Percentiles rank a stretch among this genome's conserved stretches.
Conservation (phyloP, 2,888 invertebrate genomes). For the Limnephilus rhombicus region DNA sequence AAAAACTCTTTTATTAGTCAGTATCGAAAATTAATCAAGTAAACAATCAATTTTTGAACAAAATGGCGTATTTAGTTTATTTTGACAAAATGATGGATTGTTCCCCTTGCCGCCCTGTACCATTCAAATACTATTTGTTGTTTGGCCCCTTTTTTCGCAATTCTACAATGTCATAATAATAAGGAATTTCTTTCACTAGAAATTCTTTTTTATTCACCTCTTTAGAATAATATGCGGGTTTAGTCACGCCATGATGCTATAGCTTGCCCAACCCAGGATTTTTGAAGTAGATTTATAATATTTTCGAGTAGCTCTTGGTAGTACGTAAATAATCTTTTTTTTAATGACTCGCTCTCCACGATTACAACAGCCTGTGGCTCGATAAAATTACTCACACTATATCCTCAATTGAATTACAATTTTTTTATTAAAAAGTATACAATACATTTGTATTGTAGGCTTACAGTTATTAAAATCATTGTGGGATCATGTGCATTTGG, state of each 20-base stretch:
- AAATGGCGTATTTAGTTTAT: too few relatives aligned
- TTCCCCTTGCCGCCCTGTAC: too few relatives aligned
- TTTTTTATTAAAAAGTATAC: too few relatives aligned
- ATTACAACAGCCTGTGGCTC: not conserved
- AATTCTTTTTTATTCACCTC: not conserved
- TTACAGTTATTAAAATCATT: too few relatives aligned
- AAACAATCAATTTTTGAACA: too few relatives aligned
- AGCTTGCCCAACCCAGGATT: not conserved
- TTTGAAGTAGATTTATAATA: not conserved
- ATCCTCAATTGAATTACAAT: not conserved
- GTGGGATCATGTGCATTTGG: too few relatives aligned
- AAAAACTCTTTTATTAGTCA: too few relatives aligned
- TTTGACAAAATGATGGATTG: too few relatives aligned
- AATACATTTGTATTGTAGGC: too few relatives aligned
- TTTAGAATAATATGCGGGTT: not conserved
- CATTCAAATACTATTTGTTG: too few relatives aligned
- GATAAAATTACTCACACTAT: not conserved
- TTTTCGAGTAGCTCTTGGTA: not conserved
- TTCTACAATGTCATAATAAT: not conserved
- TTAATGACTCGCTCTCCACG: not conserved
- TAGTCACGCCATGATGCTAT: not conserved
- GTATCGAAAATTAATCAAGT: too few relatives aligned
- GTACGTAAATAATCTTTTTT: not conserved
- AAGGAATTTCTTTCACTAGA: not conserved
- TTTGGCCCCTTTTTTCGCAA: too few relatives aligned